Base-by-base conservation (phyloP, 2,797 vertebrate genomes). In the Coreius guichenoti region DNA sequence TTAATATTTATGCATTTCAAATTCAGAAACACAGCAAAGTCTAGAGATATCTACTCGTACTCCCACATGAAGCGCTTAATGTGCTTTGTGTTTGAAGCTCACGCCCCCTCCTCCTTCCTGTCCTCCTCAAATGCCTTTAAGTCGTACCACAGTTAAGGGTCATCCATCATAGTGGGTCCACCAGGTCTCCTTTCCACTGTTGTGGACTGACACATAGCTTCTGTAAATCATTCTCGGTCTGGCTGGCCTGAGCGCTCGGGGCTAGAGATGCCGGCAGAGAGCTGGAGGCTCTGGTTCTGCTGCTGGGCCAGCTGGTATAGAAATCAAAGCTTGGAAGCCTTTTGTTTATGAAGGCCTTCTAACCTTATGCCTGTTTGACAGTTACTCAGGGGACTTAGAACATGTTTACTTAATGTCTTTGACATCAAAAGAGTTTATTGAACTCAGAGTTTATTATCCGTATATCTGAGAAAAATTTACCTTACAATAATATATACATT, bases 211-310 rank as follows among this genome's bases (percentile, higher is more conserved):
- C 91, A 90, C 90, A 91, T 85, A 89, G 91, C 91, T 92, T 90
- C 93, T 93, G 92, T 83, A 87, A 92, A 94, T 93, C 93, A 94
- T 94, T 92, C 93, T 92, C 90, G 88, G 90, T 92, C 91, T 90
- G 90, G 91, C 49, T 33, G 88, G 56, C 83, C 90, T 89, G 91
- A 92, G 70, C 17, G 67, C 49, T 70, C 80, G 85, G 88, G 89
- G 91, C 91, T 88, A 88, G 85, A 91, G 86, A 90, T 77, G 72
- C 86, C 75, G 68, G 39, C 69, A 81, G 76, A 79, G 63, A 26
- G 61, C 67, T 80, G 74, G 23, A 84, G 75, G 45, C 67, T 80
- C 14, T 75, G 72, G 47, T 73, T 86, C 63, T 86, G 74, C 68
- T 47, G 58, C 68, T 54, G 51, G 69, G 43, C 83, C 74, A 86